These are phyloP conservation scores for Manduca sexta DNA, from an alignment of 1,140 invertebrate genomes.

Conservation along the genomic window DNA sequence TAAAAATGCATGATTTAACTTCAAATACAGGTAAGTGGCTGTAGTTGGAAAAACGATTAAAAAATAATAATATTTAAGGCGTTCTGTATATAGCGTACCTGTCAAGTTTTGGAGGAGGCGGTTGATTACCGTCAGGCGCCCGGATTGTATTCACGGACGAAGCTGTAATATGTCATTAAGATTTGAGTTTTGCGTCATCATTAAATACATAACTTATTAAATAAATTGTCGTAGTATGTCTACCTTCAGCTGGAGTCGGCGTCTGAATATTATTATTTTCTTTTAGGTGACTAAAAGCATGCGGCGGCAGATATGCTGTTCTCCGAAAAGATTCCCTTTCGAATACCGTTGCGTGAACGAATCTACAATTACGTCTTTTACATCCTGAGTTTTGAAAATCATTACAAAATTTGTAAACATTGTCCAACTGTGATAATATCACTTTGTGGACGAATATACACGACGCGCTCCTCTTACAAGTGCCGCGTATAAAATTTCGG, in stretches of 20 bases:
- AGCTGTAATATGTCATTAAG: no score
- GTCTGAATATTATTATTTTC: conserved; percentile 18
- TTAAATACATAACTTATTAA: no score
- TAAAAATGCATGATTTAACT: no score
- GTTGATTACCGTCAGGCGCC: no score
- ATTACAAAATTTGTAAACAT: conserved; percentile 44
- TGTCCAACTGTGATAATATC: conserved; percentile 31
- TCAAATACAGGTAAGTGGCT: no score
- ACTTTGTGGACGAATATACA: conserved; percentile 40
- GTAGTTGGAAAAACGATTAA: no score
- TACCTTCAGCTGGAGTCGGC: conserved; percentile 22
- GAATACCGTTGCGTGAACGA: conserved; percentile 48
- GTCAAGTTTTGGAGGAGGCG: no score
- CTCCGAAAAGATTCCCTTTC: conserved; percentile 47
- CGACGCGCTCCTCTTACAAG: conserved; percentile 29
- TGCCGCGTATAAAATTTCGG: conserved; percentile 43
- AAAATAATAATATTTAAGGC: no score
- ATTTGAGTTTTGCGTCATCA: no score
- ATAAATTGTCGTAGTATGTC: no score
- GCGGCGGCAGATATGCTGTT: conserved; percentile 36
- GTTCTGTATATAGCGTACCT: no score
- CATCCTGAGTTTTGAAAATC: conserved; percentile 45
- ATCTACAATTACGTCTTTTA: conserved; percentile 32
- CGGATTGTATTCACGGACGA: no score
- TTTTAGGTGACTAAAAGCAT: conserved; percentile 28